phyloP scores from a whole-genome alignment of 2,113 vertebrate genomes.

The Glaucidium brasilianum region DNA sequence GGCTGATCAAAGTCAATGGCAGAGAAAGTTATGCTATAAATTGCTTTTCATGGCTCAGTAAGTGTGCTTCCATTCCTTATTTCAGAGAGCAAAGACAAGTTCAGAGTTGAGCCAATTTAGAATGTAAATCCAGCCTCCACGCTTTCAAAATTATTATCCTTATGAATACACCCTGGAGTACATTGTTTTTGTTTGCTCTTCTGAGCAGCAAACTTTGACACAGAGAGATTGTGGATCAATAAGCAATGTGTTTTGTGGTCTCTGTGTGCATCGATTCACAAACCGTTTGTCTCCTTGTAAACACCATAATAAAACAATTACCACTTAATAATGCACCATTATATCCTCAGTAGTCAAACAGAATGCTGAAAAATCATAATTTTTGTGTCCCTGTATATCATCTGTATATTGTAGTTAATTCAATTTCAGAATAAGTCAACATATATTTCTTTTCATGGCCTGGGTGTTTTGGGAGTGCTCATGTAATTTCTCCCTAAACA shows the following conservation, averaged over 20 bases:
- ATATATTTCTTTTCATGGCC: neutral
- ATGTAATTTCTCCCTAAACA: neutral
- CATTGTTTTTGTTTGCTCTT: neutral
- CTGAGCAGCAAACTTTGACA: conserved; percentile 4
- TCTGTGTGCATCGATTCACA: neutral
- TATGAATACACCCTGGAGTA: neutral
- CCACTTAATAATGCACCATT: neutral
- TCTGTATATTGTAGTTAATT: neutral
- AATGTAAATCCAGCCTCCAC: neutral
- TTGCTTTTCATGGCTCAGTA: neutral
- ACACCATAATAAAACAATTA: conserved; percentile 18
- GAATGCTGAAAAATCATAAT: neutral
- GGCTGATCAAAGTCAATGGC: neutral
- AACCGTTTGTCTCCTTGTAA: conserved; percentile 20
- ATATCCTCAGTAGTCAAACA: neutral
- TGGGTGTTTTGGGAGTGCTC: neutral
- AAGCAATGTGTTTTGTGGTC: conserved; percentile 9
- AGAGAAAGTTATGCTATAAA: neutral
- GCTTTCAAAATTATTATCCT: neutral
- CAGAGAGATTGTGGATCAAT: conserved; percentile 27
- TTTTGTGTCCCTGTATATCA: neutral
- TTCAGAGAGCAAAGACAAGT: neutral
- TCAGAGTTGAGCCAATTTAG: neutral
- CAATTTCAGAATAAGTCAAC: neutral
- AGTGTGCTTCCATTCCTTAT: neutral